These are phyloP conservation scores for Drosophila nr. perissopoda DNA, from an alignment of 2,888 invertebrate genomes.

Conservation along the genomic window DNA sequence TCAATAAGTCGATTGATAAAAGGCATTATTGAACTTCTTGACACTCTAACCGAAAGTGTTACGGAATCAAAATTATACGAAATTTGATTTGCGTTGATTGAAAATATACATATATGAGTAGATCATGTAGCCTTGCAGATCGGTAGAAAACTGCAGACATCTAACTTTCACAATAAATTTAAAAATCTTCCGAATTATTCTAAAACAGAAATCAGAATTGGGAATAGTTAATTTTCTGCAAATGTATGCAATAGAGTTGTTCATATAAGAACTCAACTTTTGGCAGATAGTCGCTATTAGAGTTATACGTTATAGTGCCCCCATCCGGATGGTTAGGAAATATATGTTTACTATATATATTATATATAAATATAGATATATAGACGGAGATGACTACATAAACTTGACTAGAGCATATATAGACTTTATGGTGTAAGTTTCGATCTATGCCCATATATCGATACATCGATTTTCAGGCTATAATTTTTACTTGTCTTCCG, in stretches of 20 bases:
- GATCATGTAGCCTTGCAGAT: too few relatives aligned
- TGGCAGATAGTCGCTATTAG: not conserved
- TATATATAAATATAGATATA: not conserved
- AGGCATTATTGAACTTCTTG: not conserved
- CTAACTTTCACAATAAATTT: not conserved
- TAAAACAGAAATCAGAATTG: too few relatives aligned
- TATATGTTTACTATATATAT: too few relatives aligned
- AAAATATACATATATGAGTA: not conserved
- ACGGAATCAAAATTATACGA: not conserved
- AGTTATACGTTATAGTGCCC: not conserved
- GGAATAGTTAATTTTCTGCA: too few relatives aligned
- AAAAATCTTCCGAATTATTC: not conserved
- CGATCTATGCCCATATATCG: too few relatives aligned
- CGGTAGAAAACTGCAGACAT: not conserved
- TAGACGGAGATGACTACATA: not conserved
- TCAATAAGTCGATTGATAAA: slow-evolving; percentile 3
- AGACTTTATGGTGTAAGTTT: too few relatives aligned
- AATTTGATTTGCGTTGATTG: not conserved
- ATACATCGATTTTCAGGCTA: too few relatives aligned
- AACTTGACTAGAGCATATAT: not conserved
- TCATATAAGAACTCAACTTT: not conserved
- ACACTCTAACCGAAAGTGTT: not conserved
- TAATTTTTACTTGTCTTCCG: too few relatives aligned
- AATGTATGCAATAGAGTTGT: not conserved
- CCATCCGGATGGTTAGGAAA: too few relatives aligned